These are phyloP conservation scores for Saccopteryx bilineata DNA, from an alignment of 2,113 vertebrate genomes.

Conservation along the genomic window DNA sequence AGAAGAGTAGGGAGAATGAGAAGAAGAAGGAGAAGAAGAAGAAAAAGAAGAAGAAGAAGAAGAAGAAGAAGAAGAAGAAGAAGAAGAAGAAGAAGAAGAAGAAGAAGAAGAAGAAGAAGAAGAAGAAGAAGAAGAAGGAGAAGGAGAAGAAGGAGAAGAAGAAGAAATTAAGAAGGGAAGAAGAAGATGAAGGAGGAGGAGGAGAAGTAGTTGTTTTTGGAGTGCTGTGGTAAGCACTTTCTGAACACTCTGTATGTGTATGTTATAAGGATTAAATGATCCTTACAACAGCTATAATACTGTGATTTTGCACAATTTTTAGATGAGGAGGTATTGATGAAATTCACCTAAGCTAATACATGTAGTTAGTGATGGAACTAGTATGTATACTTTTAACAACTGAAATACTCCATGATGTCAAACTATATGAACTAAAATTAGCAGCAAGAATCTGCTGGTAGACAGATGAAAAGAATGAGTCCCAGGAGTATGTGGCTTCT, in stretches of 20 bases:
- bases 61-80: too few species aligned
- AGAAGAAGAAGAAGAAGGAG: too few species aligned
- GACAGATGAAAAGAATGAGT: neutral
- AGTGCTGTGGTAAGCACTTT: neutral
- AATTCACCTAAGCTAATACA: neutral
- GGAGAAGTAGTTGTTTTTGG: neutral
- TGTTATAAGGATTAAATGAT: neutral
- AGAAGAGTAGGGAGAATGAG: too few species aligned
- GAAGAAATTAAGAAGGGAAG: too few species aligned
- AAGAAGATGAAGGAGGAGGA: too few species aligned
- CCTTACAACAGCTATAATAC: rapidly evolving
- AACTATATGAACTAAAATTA: neutral
- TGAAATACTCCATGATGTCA: neutral
- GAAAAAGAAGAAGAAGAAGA: too few species aligned
- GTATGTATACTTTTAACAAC: neutral
- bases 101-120: too few species aligned
- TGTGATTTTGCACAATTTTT: neutral
- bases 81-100: too few species aligned
- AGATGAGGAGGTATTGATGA: neutral
- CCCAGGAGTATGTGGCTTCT: too few species aligned
- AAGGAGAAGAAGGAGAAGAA: too few species aligned
- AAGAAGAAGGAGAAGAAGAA: too few species aligned
- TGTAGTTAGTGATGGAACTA: neutral
- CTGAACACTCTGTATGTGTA: neutral
- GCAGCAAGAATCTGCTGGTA: neutral